Evolutionary conservation across 2,113 vertebrate genomes (phyloP).

Genomic region (Circaetus cinerascens): DNA sequence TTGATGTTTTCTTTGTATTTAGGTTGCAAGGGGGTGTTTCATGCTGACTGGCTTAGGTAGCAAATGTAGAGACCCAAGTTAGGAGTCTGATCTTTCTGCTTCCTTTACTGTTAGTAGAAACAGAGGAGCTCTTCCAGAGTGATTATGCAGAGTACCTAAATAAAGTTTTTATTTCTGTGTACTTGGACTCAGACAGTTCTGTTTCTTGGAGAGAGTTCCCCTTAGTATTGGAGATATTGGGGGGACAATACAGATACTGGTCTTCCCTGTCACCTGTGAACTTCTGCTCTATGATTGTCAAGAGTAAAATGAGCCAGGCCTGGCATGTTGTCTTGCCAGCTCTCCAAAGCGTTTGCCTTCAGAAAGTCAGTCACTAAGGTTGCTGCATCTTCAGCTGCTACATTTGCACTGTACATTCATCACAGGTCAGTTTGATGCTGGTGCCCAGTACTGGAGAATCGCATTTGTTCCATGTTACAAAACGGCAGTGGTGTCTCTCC

Average conservation of each 20-base stretch:
- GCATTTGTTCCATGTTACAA: neutral
- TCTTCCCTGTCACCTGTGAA: neutral
- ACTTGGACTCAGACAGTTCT: neutral
- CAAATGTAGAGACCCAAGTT: neutral
- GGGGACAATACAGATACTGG: neutral
- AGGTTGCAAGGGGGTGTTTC: neutral
- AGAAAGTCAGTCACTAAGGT: neutral
- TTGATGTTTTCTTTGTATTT: neutral
- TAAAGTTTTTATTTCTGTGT: neutral
- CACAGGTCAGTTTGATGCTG: neutral
- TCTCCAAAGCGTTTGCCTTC: neutral
- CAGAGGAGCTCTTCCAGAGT: neutral
- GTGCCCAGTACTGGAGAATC: neutral
- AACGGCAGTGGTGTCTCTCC: neutral
- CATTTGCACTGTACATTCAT: neutral
- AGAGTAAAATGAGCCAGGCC: neutral
- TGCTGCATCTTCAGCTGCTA: neutral
- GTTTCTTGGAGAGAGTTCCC: neutral
- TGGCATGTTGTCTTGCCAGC: neutral
- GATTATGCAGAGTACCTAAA: neutral
- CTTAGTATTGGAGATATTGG: neutral
- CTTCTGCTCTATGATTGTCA: neutral
- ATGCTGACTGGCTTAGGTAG: neutral
- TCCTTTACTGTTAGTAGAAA: neutral
- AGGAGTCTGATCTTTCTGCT: neutral